These are phyloP conservation scores for Elegia similella DNA, from an alignment of 2,888 invertebrate genomes.

Conservation along the genomic window DNA sequence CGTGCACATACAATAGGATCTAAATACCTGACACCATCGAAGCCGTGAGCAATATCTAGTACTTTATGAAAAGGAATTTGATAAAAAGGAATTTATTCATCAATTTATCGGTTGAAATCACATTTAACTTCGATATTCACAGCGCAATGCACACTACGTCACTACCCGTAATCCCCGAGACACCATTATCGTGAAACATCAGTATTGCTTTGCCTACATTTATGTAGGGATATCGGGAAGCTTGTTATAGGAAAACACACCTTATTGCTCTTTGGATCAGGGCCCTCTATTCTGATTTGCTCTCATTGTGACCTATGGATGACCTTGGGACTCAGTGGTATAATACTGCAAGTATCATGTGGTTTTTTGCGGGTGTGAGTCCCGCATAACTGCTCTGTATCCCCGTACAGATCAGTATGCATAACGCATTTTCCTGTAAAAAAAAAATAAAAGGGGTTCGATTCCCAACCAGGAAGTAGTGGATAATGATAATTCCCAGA, in stretches of 20 bases:
- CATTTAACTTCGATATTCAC: conserved; percentile 7
- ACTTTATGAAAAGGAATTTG: background rate
- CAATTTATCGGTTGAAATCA: conserved; percentile 2
- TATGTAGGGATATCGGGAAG: background rate
- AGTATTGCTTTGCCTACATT: background rate
- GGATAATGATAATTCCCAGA: no score
- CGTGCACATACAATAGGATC: no score
- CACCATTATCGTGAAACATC: background rate
- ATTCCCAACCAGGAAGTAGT: no score
- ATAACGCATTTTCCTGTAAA: no score
- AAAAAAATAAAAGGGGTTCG: no score
- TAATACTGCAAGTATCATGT: no score
- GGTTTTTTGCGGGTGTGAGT: no score
- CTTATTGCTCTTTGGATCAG: conserved; percentile 1
- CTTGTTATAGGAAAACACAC: background rate
- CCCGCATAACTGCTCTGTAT: no score
- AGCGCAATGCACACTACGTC: background rate
- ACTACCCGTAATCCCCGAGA: background rate
- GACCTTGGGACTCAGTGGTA: no score
- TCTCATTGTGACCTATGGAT: background rate
- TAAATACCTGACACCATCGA: no score
- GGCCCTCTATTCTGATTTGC: background rate
- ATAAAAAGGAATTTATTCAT: background rate
- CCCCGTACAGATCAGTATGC: no score
- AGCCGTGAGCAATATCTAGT: no score